These are phyloP conservation scores for Chaetura pelagica DNA, from an alignment of 2,113 vertebrate species.

Conservation along the genomic window DNA sequence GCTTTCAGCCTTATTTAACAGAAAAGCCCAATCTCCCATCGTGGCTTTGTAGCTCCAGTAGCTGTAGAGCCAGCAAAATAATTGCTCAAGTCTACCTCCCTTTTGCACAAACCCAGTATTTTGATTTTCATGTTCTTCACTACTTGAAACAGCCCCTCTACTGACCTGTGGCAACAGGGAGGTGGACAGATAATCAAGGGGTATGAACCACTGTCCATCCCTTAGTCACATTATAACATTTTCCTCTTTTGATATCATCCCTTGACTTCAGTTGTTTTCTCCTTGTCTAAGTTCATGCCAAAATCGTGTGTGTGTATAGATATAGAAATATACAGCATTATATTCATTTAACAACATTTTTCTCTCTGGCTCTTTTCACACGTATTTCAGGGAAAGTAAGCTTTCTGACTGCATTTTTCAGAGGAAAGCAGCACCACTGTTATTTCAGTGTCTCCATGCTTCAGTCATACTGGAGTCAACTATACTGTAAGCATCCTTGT, in stretches of 20 bases:
- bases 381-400: not conserved
- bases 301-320: not conserved
- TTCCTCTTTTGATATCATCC: not conserved
- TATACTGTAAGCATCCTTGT: not conserved
- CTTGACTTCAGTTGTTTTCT: not conserved
- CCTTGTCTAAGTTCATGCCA: not conserved
- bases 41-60: not conserved
- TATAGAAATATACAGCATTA: not conserved
- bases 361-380: not conserved
- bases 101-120: constrained; percentile 13
- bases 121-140: not conserved
- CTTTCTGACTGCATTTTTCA: not conserved
- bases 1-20: not conserved
- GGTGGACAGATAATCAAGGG: not conserved
- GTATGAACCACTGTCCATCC: not conserved
- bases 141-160: not conserved
- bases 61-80: not conserved
- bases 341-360: constrained; percentile 21
- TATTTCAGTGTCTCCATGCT: not conserved
- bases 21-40: not conserved
- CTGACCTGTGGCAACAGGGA: not conserved
- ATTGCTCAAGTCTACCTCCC: not conserved
- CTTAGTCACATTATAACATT: not conserved
- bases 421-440: not conserved
- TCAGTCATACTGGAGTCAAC: not conserved